phyloP scores from a whole-genome alignment of 2,113 vertebrate genomes.

The Benitochromis conjunctus region DNA sequence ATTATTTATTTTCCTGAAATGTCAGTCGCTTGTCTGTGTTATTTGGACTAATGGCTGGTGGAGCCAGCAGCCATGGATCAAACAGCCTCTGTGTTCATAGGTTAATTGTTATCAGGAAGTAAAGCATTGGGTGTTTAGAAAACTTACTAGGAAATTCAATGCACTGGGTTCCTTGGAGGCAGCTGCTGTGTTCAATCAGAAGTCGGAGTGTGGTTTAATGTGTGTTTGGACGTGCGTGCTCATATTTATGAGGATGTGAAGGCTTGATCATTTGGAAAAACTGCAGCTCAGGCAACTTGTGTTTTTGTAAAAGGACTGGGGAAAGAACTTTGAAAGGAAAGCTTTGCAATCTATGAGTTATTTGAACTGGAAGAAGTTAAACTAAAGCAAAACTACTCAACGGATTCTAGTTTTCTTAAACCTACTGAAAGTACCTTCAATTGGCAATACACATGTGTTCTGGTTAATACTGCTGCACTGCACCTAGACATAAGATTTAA shows the following conservation, averaged over 20 bases:
- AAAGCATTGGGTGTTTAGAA: constrained; percentile 49
- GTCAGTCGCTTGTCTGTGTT: constrained; percentile 38
- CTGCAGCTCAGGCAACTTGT: not conserved
- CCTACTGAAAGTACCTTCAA: not conserved
- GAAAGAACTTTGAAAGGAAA: not conserved
- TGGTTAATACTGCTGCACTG: not conserved
- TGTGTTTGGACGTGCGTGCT: not conserved
- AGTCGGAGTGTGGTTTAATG: constrained; percentile 3
- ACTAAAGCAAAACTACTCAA: not conserved
- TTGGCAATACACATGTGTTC: not conserved
- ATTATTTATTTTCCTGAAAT: constrained; percentile 31
- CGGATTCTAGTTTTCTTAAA: not conserved
- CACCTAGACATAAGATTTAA: not conserved
- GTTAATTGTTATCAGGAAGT: constrained; percentile 59
- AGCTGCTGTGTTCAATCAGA: not conserved
- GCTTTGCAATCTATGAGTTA: not conserved
- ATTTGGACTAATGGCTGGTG: constrained; percentile 45
- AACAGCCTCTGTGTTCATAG: constrained; percentile 44
- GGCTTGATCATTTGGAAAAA: not conserved
- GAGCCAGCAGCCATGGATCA: constrained; percentile 50
- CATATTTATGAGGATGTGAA: not conserved
- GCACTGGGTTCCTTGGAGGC: constrained; percentile 22
- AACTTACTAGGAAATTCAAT: constrained; percentile 43
- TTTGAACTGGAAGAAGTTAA: not conserved
- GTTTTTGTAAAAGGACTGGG: not conserved